Evolutionary conservation across 1,140 invertebrate species (phyloP).

Genomic region (Leucophenga varia): DNA sequence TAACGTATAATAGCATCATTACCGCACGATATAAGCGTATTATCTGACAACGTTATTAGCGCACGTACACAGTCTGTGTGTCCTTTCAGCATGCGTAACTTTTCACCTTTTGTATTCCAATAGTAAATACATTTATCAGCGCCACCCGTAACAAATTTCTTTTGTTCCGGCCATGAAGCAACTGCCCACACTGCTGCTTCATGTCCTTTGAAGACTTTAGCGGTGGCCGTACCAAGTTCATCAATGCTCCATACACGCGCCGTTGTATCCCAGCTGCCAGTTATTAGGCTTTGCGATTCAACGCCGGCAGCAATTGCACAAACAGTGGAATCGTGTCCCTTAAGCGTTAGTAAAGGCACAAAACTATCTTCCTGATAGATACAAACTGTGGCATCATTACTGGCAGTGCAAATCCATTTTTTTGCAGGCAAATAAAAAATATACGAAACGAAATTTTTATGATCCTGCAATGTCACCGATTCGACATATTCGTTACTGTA

Average conservation of each 20-base stretch:
- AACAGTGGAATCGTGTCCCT: slow-evolving; percentile 77
- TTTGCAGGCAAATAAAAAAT: slow-evolving; percentile 78
- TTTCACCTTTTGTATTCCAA: slow-evolving; percentile 68
- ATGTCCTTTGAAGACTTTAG: slow-evolving; percentile 72
- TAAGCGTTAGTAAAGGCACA: slow-evolving; percentile 67
- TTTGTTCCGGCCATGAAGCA: slow-evolving; percentile 61
- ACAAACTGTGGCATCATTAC: slow-evolving; percentile 83
- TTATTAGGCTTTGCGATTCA: slow-evolving; percentile 58
- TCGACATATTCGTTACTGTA: slow-evolving; percentile 62
- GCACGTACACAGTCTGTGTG: slow-evolving; percentile 91
- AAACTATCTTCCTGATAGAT: slow-evolving; percentile 68
- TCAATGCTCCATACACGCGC: slow-evolving; percentile 76
- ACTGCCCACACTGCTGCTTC: slow-evolving; percentile 88
- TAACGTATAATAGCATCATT: slow-evolving; percentile 86
- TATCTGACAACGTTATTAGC: slow-evolving; percentile 67
- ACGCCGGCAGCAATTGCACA: slow-evolving; percentile 58
- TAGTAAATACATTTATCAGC: slow-evolving; percentile 89
- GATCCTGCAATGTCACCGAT: slow-evolving; percentile 72
- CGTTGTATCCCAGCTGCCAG: slow-evolving; percentile 89
- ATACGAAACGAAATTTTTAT: slow-evolving; percentile 82
- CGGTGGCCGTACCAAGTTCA: slow-evolving; percentile 57
- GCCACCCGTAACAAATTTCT: slow-evolving; percentile 76
- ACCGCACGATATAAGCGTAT: slow-evolving; percentile 81
- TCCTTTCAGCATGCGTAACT: slow-evolving; percentile 60
- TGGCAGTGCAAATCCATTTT: slow-evolving; percentile 78